Conservation (phyloP, 2,113 vertebrate species). For the Lota lota region DNA sequence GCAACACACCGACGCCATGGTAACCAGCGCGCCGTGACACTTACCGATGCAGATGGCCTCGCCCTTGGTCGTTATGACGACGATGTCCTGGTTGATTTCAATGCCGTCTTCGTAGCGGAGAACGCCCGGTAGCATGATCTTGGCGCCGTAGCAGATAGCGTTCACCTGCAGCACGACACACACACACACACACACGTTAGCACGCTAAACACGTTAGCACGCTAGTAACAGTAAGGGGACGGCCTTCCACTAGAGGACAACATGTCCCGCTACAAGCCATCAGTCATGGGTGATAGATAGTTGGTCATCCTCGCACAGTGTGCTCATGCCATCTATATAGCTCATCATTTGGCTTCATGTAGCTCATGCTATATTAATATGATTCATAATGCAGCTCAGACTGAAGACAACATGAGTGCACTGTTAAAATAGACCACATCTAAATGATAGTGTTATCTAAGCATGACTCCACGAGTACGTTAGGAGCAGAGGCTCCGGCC, state of each 20-base stretch:
- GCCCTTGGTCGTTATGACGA: slow-evolving; percentile 94
- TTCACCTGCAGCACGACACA: slow-evolving; percentile 79
- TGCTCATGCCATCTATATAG: slow-evolving; percentile 50
- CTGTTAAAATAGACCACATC: too few relatives aligned
- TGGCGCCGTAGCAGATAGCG: slow-evolving; percentile 96
- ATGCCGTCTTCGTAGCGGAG: slow-evolving; percentile 95
- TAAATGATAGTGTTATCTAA: too few relatives aligned
- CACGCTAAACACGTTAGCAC: too few relatives aligned
- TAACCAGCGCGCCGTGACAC: not conserved
- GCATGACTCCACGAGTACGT: too few relatives aligned
- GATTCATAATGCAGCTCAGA: not conserved
- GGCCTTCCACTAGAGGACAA: too few relatives aligned
- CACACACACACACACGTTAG: too few relatives aligned
- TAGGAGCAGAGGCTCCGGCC: too few relatives aligned
- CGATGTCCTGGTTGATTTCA: slow-evolving; percentile 93
- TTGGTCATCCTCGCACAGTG: slow-evolving; percentile 49
- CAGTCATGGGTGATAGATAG: slow-evolving; percentile 64
- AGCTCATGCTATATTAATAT: not conserved
- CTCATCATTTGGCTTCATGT: slow-evolving; percentile 58
- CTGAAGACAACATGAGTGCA: too few relatives aligned
- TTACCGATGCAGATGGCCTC: slow-evolving; percentile 93
- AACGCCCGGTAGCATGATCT: slow-evolving; percentile 95
- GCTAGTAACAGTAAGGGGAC: too few relatives aligned
- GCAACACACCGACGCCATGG: not conserved
- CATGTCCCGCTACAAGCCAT: slow-evolving; percentile 29